phyloP scores from a whole-genome alignment of 2,888 invertebrate genomes.

The Hirtodrosophila alboralis region DNA sequence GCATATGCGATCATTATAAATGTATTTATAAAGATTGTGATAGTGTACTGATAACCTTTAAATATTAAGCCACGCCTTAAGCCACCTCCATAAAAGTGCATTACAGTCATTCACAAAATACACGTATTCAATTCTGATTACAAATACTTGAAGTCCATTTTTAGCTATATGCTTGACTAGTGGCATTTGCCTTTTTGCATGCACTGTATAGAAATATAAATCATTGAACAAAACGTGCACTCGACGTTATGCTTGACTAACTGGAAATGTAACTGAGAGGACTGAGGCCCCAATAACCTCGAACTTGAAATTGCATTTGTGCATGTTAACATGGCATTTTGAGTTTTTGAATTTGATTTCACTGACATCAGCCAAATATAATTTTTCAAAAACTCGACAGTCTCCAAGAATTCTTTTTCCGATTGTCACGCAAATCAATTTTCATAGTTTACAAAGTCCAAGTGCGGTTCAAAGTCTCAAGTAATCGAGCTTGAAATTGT shows the following conservation, averaged over 20 bases:
- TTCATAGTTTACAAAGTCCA: conserved; percentile 38
- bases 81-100: too few species aligned
- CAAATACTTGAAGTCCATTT: too few species aligned
- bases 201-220: too few species aligned
- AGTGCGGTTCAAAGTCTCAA: conserved; percentile 41
- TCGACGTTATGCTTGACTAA: conserved; percentile 43
- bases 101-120: too few species aligned
- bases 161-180: too few species aligned
- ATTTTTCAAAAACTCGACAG: conserved; percentile 1
- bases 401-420: conserved; percentile 13
- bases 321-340: conserved; percentile 15
- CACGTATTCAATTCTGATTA: too few species aligned
- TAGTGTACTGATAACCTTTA: too few species aligned
- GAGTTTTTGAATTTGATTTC: conserved; percentile 8
- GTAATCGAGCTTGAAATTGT: conserved; percentile 44
- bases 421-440: conserved; percentile 27
- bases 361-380: conserved; percentile 21
- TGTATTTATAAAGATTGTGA: conserved; percentile 24
- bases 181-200: too few species aligned
- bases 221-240: too few species aligned
- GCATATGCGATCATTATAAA: conserved; percentile 24
- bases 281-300: conserved; percentile 17
- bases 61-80: too few species aligned
- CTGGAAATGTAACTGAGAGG: conserved; percentile 29
- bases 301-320: conserved; percentile 42